Conservation (phyloP, 2,113 vertebrate species). For the Rhipidura dahli region DNA sequence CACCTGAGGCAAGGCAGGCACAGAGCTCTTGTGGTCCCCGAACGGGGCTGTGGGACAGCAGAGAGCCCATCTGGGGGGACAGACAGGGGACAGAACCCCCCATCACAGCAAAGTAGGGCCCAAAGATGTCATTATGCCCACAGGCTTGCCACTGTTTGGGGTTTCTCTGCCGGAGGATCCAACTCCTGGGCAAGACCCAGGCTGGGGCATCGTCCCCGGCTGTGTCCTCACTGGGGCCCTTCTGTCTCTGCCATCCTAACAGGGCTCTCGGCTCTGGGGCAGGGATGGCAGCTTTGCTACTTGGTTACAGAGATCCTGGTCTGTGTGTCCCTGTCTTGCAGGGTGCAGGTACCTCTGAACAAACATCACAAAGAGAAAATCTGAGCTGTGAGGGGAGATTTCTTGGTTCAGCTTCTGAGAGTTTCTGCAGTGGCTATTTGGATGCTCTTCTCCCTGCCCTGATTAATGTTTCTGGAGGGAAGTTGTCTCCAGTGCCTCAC, state of each 20-base stretch:
- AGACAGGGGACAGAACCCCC: fast-evolving
- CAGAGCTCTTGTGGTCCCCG: fast-evolving
- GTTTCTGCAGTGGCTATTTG: neutral
- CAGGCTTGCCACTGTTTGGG: neutral
- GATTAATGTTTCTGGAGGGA: neutral
- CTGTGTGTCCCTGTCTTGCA: neutral
- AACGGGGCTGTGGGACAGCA: neutral
- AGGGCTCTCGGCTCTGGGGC: fast-evolving
- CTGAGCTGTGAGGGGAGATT: neutral
- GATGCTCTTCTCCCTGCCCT: neutral
- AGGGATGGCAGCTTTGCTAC: neutral
- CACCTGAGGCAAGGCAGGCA: neutral
- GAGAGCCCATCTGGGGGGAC: fast-evolving
- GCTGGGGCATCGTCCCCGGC: fast-evolving
- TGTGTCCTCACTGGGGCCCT: neutral
- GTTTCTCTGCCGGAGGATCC: neutral
- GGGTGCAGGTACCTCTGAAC: neutral
- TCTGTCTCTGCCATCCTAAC: neutral
- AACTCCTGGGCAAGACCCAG: neutral
- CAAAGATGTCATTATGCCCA: fast-evolving
- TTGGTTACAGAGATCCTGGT: neutral
- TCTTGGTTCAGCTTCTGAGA: neutral
- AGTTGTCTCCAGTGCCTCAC: neutral
- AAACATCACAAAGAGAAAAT: neutral
- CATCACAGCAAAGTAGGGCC: neutral